Conservation (phyloP, 2,888 invertebrate species). For the Drosophila emarginata region DNA sequence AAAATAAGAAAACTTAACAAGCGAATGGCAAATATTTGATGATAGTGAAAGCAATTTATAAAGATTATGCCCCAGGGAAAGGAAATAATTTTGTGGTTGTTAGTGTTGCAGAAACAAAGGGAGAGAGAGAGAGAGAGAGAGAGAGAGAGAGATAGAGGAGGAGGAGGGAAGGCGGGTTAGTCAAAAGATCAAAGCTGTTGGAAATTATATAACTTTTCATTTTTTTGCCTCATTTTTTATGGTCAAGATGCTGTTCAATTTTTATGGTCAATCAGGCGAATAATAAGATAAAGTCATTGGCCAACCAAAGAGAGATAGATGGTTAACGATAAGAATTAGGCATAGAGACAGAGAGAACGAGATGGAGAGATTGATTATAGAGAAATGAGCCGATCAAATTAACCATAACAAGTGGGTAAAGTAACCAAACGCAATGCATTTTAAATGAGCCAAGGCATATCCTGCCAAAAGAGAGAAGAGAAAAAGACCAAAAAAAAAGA, state of each 20-base stretch:
- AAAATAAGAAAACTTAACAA: slow-evolving; percentile 56
- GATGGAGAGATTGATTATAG: slow-evolving; percentile 15
- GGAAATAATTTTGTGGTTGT: slow-evolving; percentile 50
- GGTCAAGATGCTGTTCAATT: slow-evolving; percentile 55
- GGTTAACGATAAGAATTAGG: not conserved
- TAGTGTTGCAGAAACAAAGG: not conserved
- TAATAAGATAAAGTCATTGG: slow-evolving; percentile 67
- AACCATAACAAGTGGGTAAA: slow-evolving; percentile 23
- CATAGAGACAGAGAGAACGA: not conserved
- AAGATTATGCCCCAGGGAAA: slow-evolving; percentile 65
- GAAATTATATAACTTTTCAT: slow-evolving; percentile 68
- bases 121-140: not conserved
- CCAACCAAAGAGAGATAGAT: not conserved
- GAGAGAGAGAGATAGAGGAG: slow-evolving; percentile 10
- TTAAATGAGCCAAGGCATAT: slow-evolving; percentile 41
- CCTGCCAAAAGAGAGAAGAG: slow-evolving; percentile 4
- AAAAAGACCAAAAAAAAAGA: slow-evolving; percentile 7
- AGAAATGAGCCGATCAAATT: slow-evolving; percentile 29
- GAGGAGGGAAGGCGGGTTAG: not conserved
- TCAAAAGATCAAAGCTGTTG: slow-evolving; percentile 57
- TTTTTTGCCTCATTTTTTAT: slow-evolving; percentile 57
- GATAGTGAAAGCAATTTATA: slow-evolving; percentile 64
- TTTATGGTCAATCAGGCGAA: slow-evolving; percentile 67
- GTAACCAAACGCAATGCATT: slow-evolving; percentile 50
- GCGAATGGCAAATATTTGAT: slow-evolving; percentile 28